Percentiles rank a stretch among this genome's conserved stretches.
Evolutionary conservation across 2,797 vertebrate genomes (phyloP).

Genomic region (Chrysolophus pictus): DNA sequence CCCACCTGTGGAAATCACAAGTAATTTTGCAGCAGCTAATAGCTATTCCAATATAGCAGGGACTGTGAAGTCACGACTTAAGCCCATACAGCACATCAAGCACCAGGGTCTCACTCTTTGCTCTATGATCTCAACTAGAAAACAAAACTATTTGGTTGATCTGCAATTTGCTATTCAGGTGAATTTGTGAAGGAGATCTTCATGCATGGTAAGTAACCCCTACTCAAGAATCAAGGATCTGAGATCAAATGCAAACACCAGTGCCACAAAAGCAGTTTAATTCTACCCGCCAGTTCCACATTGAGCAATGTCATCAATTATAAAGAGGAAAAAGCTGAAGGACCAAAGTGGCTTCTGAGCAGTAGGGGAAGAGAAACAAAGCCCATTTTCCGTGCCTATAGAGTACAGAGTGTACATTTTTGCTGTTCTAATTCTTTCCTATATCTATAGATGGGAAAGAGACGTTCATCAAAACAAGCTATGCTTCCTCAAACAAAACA

Average conservation of each 20-base stretch:
- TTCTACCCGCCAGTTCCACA: background rate
- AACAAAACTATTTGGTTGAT: background rate
- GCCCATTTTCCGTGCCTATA: background rate
- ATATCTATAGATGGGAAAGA: background rate
- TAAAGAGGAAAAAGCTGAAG: background rate
- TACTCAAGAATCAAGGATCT: background rate
- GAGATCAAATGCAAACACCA: background rate
- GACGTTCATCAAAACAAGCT: background rate
- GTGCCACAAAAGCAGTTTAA: background rate
- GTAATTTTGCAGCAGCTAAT: background rate
- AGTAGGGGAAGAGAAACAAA: background rate
- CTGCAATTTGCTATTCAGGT: background rate
- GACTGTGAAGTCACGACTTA: background rate
- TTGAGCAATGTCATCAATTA: background rate
- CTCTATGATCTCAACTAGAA: background rate
- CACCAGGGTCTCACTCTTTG: background rate
- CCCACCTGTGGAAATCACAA: background rate
- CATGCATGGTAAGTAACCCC: background rate
- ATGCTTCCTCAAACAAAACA: background rate
- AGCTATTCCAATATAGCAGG: background rate
- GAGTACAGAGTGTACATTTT: fast-evolving
- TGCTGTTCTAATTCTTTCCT: background rate
- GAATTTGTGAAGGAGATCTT: background rate
- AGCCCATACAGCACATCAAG: background rate
- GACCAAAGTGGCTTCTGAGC: background rate